Conservation (phyloP, 2,888 invertebrate genomes). For the Tribolium freemani region DNA sequence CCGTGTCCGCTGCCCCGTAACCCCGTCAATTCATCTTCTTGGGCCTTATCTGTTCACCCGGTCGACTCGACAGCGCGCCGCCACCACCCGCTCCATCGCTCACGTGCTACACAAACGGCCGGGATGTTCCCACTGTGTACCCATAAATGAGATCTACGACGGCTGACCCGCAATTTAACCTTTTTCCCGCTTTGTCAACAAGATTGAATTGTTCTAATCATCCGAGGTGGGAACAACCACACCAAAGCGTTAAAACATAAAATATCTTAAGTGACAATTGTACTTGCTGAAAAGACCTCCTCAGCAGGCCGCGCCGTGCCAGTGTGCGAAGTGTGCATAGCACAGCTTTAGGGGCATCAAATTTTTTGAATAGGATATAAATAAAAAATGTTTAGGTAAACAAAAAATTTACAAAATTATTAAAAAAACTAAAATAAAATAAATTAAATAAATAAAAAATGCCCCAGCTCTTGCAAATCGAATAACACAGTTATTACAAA, state of each 20-base stretch:
- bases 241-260: neutral
- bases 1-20: slow-evolving; percentile 65
- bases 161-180: slow-evolving; percentile 26
- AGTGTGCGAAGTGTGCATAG: too few species aligned
- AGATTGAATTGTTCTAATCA: slow-evolving; percentile 28
- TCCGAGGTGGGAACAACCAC: neutral
- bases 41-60: slow-evolving; percentile 57
- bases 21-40: slow-evolving; percentile 67
- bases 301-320: too few species aligned
- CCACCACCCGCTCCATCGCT: slow-evolving; percentile 48
- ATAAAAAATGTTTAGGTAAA: too few species aligned
- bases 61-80: slow-evolving; percentile 50
- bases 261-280: too few species aligned
- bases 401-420: too few species aligned
- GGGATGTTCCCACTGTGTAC: slow-evolving; percentile 15
- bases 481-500: too few species aligned
- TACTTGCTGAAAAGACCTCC: too few species aligned
- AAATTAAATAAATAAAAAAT: too few species aligned
- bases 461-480: too few species aligned
- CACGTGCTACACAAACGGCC: slow-evolving; percentile 42
- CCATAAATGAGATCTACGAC: slow-evolving; percentile 28
- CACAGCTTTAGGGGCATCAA: too few species aligned
- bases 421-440: too few species aligned
- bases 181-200: slow-evolving; percentile 32
- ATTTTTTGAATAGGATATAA: too few species aligned